Evolutionary conservation across 2,113 vertebrate genomes (phyloP).

Genomic region (Percopsis transmontana): DNA sequence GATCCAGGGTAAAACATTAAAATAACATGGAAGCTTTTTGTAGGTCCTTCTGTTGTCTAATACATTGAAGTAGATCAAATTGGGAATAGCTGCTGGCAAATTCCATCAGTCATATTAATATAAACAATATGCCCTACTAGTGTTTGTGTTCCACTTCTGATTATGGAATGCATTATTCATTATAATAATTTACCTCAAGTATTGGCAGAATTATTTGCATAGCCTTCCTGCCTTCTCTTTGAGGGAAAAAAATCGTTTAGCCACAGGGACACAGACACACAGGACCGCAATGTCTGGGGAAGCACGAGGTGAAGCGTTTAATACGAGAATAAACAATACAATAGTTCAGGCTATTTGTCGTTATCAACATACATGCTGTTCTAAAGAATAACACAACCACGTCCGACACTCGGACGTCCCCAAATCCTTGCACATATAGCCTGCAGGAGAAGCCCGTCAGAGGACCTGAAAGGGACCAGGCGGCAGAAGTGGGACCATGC

Average conservation of each 20-base stretch:
- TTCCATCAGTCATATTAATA: slow-evolving; percentile 56
- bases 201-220: slow-evolving; percentile 55
- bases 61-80: slow-evolving; percentile 35
- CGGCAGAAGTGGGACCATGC: too few species aligned
- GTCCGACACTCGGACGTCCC: too few species aligned
- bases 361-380: too few species aligned
- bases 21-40: slow-evolving; percentile 2
- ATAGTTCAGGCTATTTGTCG: too few species aligned
- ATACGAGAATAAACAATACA: too few species aligned
- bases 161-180: slow-evolving; percentile 69
- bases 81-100: slow-evolving; percentile 45
- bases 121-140: slow-evolving; percentile 48
- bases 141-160: slow-evolving; percentile 54
- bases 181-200: slow-evolving; percentile 22
- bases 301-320: too few species aligned
- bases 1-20: slow-evolving; percentile 10
- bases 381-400: too few species aligned
- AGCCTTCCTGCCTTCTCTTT: slow-evolving; percentile 36
- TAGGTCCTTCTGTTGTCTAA: slow-evolving; percentile 19
- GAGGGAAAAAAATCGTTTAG: slow-evolving; percentile 29
- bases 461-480: too few species aligned
- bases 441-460: too few species aligned
- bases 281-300: too few species aligned
- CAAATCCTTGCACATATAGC: too few species aligned
- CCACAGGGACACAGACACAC: too few species aligned